phyloP scores from a whole-genome alignment of 2,113 vertebrate genomes.

The Sphyrna mokarran region DNA sequence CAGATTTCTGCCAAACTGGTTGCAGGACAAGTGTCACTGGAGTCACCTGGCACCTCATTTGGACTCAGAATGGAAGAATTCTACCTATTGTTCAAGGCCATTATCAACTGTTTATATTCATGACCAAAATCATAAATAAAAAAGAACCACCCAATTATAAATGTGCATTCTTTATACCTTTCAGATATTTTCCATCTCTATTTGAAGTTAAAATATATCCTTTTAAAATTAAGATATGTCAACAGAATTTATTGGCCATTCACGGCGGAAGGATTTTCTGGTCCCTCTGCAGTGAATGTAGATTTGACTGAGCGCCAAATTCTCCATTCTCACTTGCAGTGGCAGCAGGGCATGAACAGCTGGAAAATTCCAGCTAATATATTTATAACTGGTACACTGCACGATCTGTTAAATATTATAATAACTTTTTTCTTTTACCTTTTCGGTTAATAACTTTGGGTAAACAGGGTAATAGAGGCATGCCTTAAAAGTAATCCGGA shows the following conservation, averaged over 20 bases:
- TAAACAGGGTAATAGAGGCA: slow-evolving; percentile 74
- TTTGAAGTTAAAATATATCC: background rate
- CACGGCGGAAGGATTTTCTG: too few relatives aligned
- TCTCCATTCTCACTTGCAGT: too few relatives aligned
- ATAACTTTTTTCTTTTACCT: slow-evolving; percentile 56
- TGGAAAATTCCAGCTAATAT: too few relatives aligned
- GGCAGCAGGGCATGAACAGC: too few relatives aligned
- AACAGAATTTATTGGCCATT: too few relatives aligned
- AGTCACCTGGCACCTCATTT: too few relatives aligned
- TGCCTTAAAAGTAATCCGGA: slow-evolving; percentile 72
- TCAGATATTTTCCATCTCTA: background rate
- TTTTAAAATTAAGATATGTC: background rate
- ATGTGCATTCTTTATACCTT: background rate
- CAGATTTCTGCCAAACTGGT: too few relatives aligned
- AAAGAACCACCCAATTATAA: background rate
- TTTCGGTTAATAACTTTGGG: slow-evolving; percentile 46
- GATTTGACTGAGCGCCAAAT: too few relatives aligned
- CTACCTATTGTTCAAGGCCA: background rate
- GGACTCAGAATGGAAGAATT: too few relatives aligned
- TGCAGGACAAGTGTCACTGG: too few relatives aligned
- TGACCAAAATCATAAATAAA: background rate
- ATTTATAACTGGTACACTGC: background rate
- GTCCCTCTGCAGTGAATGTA: too few relatives aligned
- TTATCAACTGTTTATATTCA: background rate
- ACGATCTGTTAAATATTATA: background rate